Base-by-base conservation (phyloP, 2,113 vertebrate genomes). In the Zosterops lateralis region DNA sequence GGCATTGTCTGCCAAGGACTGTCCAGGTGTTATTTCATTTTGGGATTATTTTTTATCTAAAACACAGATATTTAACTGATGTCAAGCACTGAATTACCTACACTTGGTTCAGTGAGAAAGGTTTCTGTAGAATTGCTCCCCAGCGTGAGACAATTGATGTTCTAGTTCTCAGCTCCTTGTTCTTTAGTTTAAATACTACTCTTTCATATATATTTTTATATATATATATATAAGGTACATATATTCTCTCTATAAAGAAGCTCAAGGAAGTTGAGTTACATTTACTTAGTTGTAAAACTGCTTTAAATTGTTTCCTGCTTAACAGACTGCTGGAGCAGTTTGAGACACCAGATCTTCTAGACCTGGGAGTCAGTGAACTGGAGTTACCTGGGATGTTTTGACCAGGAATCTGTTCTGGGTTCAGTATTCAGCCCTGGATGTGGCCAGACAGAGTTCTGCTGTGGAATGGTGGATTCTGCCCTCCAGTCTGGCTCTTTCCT, bases 401-500 rank as follows among this genome's bases (percentile, higher is more conserved):
- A 50, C 7, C 29, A 68, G n/a, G 66, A 22, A 28, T 83, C 31
- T 44, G 4, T 57, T 82, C 34, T 15, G 17, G 6, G 17, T 64
- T 34, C 31, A 48, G 8, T 32, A 2, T 64, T 20, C 31, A 57
- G 54, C 72, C 17, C 0, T 5, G 54, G 29, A 18, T 40, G 12
- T 17, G 26, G 51, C 28, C 54, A 45, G 83, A 25, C 0, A 3
- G 28, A 26, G 15, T 14, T 53, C 38, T 53, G 57, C 24, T 78
- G 34, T 0, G 0, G 19, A 62, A 17, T 4, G 5, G 31, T 40
- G 40, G 34, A 34, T 34, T 25, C 24, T 56, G 40, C 42, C 6
- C 0, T 4, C 36, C 48, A 9, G 34, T 36, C 9, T 47, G 38
- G 38, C 82, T 58, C 60, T 45, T 51, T 32, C 31, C 58, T 10